phyloP scores from a whole-genome alignment of 2,113 vertebrate genomes.

The Salvelinus namaycush region DNA sequence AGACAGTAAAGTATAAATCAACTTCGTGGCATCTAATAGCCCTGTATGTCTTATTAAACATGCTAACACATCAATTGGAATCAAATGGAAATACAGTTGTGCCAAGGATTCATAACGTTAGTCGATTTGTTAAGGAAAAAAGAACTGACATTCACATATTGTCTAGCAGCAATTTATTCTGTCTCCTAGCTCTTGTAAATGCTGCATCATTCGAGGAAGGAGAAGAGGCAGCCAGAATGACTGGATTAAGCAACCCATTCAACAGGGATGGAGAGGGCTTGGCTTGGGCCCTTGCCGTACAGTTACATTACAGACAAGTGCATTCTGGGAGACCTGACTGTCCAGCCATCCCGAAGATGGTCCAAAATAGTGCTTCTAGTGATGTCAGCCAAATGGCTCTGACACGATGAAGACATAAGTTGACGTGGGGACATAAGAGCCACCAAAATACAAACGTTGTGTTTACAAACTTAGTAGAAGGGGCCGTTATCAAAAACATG shows the following conservation, averaged over 20 bases:
- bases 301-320: slow-evolving; percentile 45
- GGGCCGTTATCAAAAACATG: too few species aligned
- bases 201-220: slow-evolving; percentile 18
- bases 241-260: slow-evolving; percentile 26
- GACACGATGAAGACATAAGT: too few species aligned
- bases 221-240: slow-evolving; percentile 42
- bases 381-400: too few species aligned
- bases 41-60: neutral
- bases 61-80: slow-evolving; percentile 8
- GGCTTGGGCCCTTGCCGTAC: slow-evolving; percentile 31
- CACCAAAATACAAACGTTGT: too few species aligned
- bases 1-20: too few species aligned
- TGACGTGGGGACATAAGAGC: too few species aligned
- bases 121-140: neutral
- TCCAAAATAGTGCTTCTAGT: too few species aligned
- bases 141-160: slow-evolving; percentile 11
- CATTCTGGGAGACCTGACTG: slow-evolving; percentile 37
- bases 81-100: neutral
- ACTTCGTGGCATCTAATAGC: neutral
- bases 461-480: too few species aligned
- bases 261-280: slow-evolving; percentile 13
- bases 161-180: slow-evolving; percentile 30
- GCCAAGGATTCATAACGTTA: slow-evolving; percentile 3
- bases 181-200: slow-evolving; percentile 43
- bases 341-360: too few species aligned